These are phyloP conservation scores for Pipistrellus nathusii DNA, from an alignment of 2,797 vertebrate genomes.

Conservation along the genomic window DNA sequence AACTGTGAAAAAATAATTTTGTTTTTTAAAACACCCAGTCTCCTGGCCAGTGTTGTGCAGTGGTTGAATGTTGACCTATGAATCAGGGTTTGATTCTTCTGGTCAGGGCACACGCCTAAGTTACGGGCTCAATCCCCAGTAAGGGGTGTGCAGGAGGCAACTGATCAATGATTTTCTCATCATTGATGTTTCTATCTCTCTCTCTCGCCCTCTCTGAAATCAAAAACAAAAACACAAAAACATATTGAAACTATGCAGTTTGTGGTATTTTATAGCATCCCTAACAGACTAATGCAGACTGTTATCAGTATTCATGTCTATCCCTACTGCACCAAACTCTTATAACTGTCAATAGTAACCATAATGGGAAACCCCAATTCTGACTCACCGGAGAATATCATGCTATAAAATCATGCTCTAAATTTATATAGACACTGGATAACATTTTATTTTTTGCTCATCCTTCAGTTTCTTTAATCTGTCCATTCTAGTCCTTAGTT, in stretches of 20 bases:
- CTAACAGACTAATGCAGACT: not conserved
- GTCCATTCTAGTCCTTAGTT: not conserved
- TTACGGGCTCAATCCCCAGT: too few species aligned
- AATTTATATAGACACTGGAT: not conserved
- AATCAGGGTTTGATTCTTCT: too few species aligned
- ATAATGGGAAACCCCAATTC: not conserved
- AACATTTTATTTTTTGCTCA: constrained; percentile 22
- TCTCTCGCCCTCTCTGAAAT: too few species aligned
- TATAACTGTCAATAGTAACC: constrained; percentile 22
- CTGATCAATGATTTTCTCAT: too few species aligned
- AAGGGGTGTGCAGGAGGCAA: too few species aligned
- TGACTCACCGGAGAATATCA: constrained; percentile 5
- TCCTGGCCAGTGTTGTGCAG: not conserved
- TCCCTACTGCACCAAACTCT: not conserved
- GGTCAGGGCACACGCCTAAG: too few species aligned
- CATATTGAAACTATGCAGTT: not conserved
- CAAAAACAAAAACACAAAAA: too few species aligned
- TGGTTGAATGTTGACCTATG: too few species aligned
- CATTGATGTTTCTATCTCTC: too few species aligned
- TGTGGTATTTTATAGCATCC: not conserved
- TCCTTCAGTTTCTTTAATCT: constrained; percentile 34
- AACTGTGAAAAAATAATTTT: not conserved
- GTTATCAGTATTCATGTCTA: not conserved
- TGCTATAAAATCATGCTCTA: not conserved
- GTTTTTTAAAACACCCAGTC: not conserved